These are phyloP conservation scores for Leucosticte australis DNA, from an alignment of 2,113 vertebrate species.

Conservation along the genomic window DNA sequence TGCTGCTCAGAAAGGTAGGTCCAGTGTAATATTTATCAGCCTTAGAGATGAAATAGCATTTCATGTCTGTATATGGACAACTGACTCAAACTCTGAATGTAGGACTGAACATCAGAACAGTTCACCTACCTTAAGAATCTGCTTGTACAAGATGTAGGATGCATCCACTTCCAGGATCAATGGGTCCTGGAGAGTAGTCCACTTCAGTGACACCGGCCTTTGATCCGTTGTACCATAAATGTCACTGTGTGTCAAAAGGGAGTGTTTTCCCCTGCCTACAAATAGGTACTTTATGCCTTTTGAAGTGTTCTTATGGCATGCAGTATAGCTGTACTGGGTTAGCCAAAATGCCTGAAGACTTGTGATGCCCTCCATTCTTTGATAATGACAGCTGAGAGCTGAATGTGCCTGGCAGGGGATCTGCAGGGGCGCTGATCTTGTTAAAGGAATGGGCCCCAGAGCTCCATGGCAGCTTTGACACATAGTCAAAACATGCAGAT, in stretches of 20 bases:
- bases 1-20: background rate
- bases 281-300: background rate
- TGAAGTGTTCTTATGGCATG: background rate
- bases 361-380: background rate
- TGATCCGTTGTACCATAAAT: background rate
- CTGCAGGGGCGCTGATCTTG: background rate
- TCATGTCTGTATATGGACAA: background rate
- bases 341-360: background rate
- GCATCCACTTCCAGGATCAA: background rate
- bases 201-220: background rate
- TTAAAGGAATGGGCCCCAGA: background rate
- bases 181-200: background rate
- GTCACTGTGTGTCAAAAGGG: background rate
- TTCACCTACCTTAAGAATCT: background rate
- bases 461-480: background rate
- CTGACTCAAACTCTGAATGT: background rate
- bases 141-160: background rate
- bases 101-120: background rate
- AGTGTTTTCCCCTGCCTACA: background rate
- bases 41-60: background rate
- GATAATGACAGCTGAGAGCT: background rate
- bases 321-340: background rate
- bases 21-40: background rate
- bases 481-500: background rate
- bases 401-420: background rate